A percentile compares a stretch with the other conserved stretches of the same genome.
These are phyloP conservation scores for Choloepus hoffmanni DNA, from an alignment of 2,113 vertebrate genomes.

Conservation along the genomic window DNA sequence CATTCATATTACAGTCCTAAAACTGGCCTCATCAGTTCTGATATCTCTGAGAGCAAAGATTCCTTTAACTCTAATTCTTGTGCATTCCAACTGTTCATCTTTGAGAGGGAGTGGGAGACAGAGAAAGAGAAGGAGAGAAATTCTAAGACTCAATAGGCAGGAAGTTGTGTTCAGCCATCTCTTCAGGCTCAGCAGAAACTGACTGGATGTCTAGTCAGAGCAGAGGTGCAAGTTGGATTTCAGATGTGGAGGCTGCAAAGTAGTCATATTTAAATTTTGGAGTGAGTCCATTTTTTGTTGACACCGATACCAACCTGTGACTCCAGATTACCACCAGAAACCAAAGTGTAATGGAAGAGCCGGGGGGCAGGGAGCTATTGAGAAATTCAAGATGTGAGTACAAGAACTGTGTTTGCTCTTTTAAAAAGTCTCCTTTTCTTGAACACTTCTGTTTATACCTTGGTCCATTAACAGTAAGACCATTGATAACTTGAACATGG, in stretches of 20 bases:
- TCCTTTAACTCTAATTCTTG: not conserved
- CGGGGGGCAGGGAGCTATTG: not conserved
- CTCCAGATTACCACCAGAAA: not conserved
- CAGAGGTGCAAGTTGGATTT: not conserved
- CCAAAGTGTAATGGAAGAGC: not conserved
- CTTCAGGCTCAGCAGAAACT: not conserved
- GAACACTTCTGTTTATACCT: slow-evolving; percentile 9
- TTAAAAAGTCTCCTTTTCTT: not conserved
- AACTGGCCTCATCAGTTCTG: not conserved
- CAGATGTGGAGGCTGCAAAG: not conserved
- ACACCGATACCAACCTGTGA: not conserved
- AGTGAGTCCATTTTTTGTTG: not conserved
- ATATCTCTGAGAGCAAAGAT: not conserved
- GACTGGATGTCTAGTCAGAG: not conserved
- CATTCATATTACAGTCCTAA: not conserved
- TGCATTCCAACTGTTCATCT: not conserved
- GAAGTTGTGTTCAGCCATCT: not conserved
- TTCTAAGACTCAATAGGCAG: not conserved
- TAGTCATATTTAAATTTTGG: slow-evolving; percentile 17
- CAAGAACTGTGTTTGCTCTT: not conserved
- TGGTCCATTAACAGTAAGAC: slow-evolving; percentile 18
- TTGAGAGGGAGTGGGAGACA: not conserved
- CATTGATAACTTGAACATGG: not conserved
- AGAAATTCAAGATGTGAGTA: not conserved
- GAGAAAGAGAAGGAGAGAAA: not conserved